Conservation (phyloP, 1,140 invertebrate species). For the Babylonia areolata region DNA sequence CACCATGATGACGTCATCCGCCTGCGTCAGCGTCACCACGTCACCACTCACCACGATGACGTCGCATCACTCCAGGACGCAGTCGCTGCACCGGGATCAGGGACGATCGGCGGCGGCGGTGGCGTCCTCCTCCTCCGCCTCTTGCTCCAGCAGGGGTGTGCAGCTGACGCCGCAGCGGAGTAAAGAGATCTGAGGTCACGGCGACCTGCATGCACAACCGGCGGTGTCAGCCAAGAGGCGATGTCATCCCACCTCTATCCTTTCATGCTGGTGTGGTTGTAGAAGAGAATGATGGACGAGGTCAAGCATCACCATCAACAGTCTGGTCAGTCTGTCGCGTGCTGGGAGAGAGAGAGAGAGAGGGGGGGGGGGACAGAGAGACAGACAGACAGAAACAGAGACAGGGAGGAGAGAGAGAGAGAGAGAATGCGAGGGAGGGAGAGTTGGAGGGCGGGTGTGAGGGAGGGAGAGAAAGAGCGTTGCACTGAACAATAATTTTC, state of each 20-base stretch:
- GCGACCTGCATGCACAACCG: too few relatives aligned
- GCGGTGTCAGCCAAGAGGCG: too few relatives aligned
- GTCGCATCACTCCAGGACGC: constrained; percentile 18
- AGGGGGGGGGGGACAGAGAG: constrained; percentile 6
- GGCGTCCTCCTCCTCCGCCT: background rate
- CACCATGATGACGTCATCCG: background rate
- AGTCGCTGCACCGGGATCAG: constrained; percentile 29
- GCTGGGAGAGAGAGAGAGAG: background rate
- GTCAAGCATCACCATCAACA: too few relatives aligned
- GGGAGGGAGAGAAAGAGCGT: background rate
- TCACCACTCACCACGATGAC: background rate
- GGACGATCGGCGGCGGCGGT: background rate
- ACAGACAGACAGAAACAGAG: too few relatives aligned
- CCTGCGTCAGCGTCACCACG: background rate
- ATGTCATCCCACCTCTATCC: too few relatives aligned
- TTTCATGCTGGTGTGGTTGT: too few relatives aligned
- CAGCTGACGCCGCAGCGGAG: background rate
- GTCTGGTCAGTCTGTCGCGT: too few relatives aligned
- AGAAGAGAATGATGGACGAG: too few relatives aligned
- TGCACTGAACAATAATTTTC: too few relatives aligned
- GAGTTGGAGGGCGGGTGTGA: background rate
- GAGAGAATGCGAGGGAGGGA: background rate
- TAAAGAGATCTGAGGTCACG: constrained; percentile 24
- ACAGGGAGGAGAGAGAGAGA: constrained; percentile 6
- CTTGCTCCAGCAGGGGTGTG: background rate